Base-by-base conservation (phyloP, 2,888 invertebrate species). In the Aspidapion aeneum region DNA sequence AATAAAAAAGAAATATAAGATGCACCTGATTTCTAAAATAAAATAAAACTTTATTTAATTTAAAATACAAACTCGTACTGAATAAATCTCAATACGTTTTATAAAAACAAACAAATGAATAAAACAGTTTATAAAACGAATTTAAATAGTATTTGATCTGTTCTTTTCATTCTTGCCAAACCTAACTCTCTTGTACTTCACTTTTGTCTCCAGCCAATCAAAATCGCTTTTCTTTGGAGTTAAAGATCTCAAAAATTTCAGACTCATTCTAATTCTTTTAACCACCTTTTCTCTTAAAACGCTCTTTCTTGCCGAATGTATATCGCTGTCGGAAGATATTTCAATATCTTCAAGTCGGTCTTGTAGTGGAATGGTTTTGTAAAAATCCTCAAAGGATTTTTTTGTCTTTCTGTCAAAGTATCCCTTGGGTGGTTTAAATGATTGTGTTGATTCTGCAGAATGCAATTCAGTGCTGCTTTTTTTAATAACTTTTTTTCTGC, bases 211-310 rank as follows among this genome's bases (percentile, higher is more conserved):
- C 17, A 62, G 49, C 18, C 18, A 61, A n/a, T n/a, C n/a, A n/a
- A n/a, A n/a, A 48, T 52, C 21, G 22, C 58, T 51, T 20, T 56
- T 61, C 52, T 59, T 64, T 5, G 61, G 64, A 16, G 64, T 61
- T 18, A 64, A 20, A 7, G 56, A 21, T 58, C 58, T 62, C 22
- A 65, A 54, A 49, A 62, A 60, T 18, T 63, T 55, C 21, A 63
- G 22, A 59, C 58, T 62, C 56, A 55, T 55, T 49, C 61, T 52
- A n/a, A 61, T 61, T 35, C 56, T 35, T 7, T 54, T 62, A 12
- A 58, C 21, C 16, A 49, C 52, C 48, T 54, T 51, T 20, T 55
- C 57, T 50, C 35, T 64, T 52, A 7, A 18, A 52, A 52, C 3
- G 7, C 52, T 52, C 12, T 12, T 35, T 7, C 12, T 35, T 35